Base-by-base conservation (phyloP, 2,797 vertebrate species). In the Neosalanx taihuensis region DNA sequence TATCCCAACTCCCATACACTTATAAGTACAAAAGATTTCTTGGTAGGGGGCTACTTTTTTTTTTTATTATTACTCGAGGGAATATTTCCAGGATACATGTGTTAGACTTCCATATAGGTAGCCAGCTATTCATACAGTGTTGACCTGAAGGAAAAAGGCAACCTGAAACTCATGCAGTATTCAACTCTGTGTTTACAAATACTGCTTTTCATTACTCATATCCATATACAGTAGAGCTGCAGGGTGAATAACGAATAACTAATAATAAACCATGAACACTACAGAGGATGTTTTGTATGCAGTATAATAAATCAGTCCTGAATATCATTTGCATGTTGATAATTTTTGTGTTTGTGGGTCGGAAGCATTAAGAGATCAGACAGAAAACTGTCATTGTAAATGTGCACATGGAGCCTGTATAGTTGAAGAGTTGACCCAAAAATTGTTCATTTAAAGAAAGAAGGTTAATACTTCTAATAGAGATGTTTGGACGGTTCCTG, bases 101-200 rank as follows among this genome's bases (percentile, higher is more conserved):
- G 13, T 64, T 64, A 18, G 33, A 37, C 31, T 60, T 60, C 26
- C 29, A 64, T 20, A 23, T 33, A 3, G 37, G 18, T 20, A 3
- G 37, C 37, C 70, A 81, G 64, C 56, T 72, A 64, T 41, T 75
- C 64, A 77, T 68, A 72, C 73, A 12, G 72, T 79, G 73, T 49
- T 73, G 69, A 70, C 76, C 71, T 0, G 20, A 70, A 72, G 74
- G 58, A 70, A 75, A 18, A 67, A 46, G 37, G 73, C 68, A 81
- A 76, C 74, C 71, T 76, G 41, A 70, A 49, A 49, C 71, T 75
- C 65, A 74, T 75, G 73, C 67, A 79, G 64, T 76, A 82, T 84
- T 85, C 76, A 82, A 31, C 56, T 72, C 51, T 70, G 1, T 73
- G 72, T 53, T 78, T 79, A 69, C 18, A 63, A 56, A 31, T 66